Conservation (phyloP, 2,113 vertebrate species). For the Erythrolamprus reginae region DNA sequence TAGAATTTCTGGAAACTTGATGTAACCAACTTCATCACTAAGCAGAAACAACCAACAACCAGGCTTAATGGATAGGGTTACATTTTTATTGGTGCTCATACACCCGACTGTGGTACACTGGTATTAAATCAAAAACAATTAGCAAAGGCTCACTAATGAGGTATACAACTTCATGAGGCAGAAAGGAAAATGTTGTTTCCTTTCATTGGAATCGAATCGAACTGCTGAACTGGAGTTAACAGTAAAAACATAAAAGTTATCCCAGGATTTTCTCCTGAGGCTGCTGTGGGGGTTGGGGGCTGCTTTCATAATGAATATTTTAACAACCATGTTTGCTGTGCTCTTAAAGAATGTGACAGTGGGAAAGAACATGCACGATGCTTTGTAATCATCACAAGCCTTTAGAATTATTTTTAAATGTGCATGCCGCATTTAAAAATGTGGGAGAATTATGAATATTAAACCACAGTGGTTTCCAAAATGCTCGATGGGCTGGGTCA, state of each 20-base stretch:
- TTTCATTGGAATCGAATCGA: constrained; percentile 38
- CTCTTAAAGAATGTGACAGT: constrained; percentile 26
- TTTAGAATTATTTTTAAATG: constrained; percentile 50
- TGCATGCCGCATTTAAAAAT: too few species aligned
- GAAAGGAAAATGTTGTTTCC: constrained; percentile 60
- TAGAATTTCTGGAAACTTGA: constrained; percentile 39
- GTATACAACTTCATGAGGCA: constrained; percentile 58
- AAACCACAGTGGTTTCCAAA: not conserved
- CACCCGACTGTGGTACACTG: constrained; percentile 63
- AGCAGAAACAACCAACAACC: constrained; percentile 56
- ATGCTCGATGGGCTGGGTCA: not conserved
- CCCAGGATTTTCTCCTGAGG: constrained; percentile 55
- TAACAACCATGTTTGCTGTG: constrained; percentile 44
- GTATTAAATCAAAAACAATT: constrained; percentile 79
- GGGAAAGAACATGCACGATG: constrained; percentile 35
- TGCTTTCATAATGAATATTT: constrained; percentile 59
- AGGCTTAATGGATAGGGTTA: constrained; percentile 58
- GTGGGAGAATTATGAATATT: not conserved
- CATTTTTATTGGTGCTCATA: constrained; percentile 62
- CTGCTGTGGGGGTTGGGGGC: constrained; percentile 46
- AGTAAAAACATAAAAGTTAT: constrained; percentile 41
- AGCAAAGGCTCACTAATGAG: constrained; percentile 69
- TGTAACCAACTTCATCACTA: constrained; percentile 59
- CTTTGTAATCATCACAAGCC: constrained; percentile 66
- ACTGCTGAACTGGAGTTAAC: constrained; percentile 39